Percentiles rank a stretch among this genome's conserved stretches.
These are phyloP conservation scores for Digitonthophagus gazella DNA, from an alignment of 2,888 invertebrate genomes.

Conservation along the genomic window DNA sequence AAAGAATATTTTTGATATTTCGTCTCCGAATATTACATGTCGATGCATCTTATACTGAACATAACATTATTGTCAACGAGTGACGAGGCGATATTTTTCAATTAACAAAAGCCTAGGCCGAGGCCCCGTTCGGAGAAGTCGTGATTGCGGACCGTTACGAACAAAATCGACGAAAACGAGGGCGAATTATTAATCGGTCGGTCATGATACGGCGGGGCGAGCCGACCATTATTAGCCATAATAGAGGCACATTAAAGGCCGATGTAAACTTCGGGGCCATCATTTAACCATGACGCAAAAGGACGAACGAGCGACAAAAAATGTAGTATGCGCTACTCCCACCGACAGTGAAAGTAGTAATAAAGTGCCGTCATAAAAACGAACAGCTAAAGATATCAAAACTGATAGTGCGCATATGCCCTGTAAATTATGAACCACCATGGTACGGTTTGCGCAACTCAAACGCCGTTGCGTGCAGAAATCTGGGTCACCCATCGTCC, in stretches of 20 bases:
- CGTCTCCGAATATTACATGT: background rate
- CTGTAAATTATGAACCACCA: conserved; percentile 4
- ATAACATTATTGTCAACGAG: conserved; percentile 2
- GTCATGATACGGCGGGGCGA: conserved; percentile 14
- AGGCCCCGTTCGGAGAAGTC: conserved; percentile 2
- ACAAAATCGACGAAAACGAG: conserved; percentile 12
- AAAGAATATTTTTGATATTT: too few species aligned
- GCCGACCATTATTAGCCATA: background rate
- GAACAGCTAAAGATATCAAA: conserved; percentile 1
- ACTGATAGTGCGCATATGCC: conserved; percentile 5
- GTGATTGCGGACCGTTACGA: conserved; percentile 12
- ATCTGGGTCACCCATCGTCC: conserved; percentile 13
- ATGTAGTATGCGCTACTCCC: background rate
- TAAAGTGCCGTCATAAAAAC: conserved; percentile 13
- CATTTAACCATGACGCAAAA: conserved; percentile 10
- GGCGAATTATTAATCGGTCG: conserved; percentile 9
- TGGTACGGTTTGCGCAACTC: background rate
- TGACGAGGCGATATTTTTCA: conserved; percentile 12
- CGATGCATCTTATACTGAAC: background rate
- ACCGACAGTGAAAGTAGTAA: conserved; percentile 2
- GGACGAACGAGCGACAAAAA: conserved; percentile 6
- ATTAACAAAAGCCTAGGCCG: conserved; percentile 8
- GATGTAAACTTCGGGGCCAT: background rate
- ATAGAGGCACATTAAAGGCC: background rate
- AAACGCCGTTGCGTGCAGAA: conserved; percentile 10